These are phyloP conservation scores for Piaya cayana DNA, from an alignment of 2,113 vertebrate species.

Conservation along the genomic window DNA sequence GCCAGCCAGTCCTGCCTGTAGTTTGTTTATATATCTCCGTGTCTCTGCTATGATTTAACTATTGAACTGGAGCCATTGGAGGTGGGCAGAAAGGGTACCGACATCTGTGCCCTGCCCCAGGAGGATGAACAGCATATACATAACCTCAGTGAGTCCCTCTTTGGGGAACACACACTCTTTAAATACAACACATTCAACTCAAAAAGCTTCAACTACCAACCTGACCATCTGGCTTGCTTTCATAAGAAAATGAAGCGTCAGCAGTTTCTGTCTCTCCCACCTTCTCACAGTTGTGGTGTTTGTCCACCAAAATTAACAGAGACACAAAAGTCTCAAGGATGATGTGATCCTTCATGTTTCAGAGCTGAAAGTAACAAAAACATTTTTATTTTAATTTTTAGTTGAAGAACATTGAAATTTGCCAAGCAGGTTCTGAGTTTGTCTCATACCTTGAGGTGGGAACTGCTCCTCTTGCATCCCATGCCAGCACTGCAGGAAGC, in stretches of 20 bases:
- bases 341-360: background rate
- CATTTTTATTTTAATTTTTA: background rate
- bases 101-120: background rate
- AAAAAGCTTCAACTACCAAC: background rate
- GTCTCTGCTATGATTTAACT: background rate
- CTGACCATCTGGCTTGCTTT: background rate
- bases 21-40: background rate
- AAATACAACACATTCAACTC: background rate
- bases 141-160: background rate
- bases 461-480: background rate
- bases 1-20: background rate
- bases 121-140: background rate
- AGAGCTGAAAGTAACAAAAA: background rate
- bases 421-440: background rate
- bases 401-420: background rate
- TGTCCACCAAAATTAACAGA: background rate
- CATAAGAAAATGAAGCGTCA: background rate
- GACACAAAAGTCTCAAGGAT: background rate
- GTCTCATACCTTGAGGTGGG: background rate
- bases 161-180: accelerated
- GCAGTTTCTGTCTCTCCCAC: background rate
- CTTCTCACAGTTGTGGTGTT: background rate
- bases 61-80: background rate
- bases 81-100: background rate
- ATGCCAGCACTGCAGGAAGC: background rate